Conservation (phyloP, 2,888 invertebrate species). For the Steromphala cineraria region DNA sequence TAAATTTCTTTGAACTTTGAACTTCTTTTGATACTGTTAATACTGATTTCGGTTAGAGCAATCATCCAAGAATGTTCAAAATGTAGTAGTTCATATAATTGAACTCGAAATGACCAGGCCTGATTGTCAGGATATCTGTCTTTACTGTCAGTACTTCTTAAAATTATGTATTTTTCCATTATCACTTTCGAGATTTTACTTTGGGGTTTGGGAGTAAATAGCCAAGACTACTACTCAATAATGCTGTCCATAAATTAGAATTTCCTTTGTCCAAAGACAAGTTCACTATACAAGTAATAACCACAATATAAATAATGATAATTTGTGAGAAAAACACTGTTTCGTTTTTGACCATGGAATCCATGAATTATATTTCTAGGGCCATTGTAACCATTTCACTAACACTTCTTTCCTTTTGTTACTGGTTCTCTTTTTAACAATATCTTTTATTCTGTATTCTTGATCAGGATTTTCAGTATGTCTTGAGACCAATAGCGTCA, state of each 20-base stretch:
- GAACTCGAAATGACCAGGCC: neutral
- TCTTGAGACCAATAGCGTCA: slow-evolving; percentile 25
- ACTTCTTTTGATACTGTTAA: neutral
- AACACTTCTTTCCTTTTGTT: slow-evolving; percentile 33
- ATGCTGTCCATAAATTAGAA: slow-evolving; percentile 11
- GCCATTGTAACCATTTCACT: slow-evolving; percentile 41
- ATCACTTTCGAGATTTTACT: neutral
- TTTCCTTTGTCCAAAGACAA: neutral
- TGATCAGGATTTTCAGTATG: slow-evolving; percentile 26
- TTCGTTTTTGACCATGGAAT: slow-evolving; percentile 13
- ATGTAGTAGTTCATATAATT: neutral
- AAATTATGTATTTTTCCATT: slow-evolving; percentile 4
- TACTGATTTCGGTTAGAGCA: neutral
- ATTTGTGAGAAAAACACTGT: neutral
- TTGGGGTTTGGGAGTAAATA: neutral
- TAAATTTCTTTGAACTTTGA: neutral
- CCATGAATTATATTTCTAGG: slow-evolving; percentile 37
- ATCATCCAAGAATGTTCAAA: neutral
- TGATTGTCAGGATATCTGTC: neutral
- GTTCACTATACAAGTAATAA: neutral
- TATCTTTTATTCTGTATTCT: slow-evolving; percentile 32
- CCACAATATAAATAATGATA: neutral
- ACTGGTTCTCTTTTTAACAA: slow-evolving; percentile 25
- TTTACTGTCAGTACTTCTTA: neutral
- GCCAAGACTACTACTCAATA: neutral